A percentile compares a stretch with the other conserved stretches of the same genome.
These are phyloP conservation scores for Epiblema foenella DNA, from an alignment of 2,888 invertebrate species.

Conservation along the genomic window DNA sequence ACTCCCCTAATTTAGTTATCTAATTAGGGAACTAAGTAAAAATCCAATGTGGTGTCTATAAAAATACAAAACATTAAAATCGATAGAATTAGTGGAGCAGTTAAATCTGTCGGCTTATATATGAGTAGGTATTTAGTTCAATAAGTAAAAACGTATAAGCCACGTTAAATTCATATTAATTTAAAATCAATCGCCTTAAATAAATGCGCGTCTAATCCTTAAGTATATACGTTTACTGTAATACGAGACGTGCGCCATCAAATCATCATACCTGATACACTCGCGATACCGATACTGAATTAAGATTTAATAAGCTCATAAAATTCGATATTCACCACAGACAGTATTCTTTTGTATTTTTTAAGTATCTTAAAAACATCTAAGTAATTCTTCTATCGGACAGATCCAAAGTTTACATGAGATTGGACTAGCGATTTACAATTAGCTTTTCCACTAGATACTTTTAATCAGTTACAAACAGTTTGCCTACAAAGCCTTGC, in stretches of 20 bases:
- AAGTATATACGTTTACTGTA: constrained; percentile 4
- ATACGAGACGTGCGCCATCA: constrained; percentile 68
- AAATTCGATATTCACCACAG: constrained; percentile 84
- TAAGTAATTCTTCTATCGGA: constrained; percentile 69
- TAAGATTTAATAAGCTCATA: constrained; percentile 83
- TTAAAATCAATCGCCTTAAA: constrained; percentile 1
- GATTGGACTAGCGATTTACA: constrained; percentile 76
- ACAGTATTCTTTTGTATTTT: constrained; percentile 73
- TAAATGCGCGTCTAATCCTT: neutral
- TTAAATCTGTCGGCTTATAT: constrained; percentile 15
- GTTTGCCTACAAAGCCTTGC: constrained; percentile 72
- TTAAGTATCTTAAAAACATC: constrained; percentile 76
- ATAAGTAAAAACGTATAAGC: constrained; percentile 9
- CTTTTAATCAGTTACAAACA: constrained; percentile 55
- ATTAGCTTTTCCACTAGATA: constrained; percentile 48
- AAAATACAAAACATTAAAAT: constrained; percentile 51
- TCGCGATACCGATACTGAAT: constrained; percentile 70
- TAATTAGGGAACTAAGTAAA: constrained; percentile 42
- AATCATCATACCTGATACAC: constrained; percentile 61
- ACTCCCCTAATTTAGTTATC: constrained; percentile 29
- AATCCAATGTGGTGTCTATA: constrained; percentile 49
- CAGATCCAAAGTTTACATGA: constrained; percentile 79
- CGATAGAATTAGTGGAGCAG: constrained; percentile 47
- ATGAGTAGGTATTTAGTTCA: neutral
- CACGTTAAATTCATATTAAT: neutral